Base-by-base conservation (phyloP, 2,797 vertebrate species). In the Coregonus sp. region DNA sequence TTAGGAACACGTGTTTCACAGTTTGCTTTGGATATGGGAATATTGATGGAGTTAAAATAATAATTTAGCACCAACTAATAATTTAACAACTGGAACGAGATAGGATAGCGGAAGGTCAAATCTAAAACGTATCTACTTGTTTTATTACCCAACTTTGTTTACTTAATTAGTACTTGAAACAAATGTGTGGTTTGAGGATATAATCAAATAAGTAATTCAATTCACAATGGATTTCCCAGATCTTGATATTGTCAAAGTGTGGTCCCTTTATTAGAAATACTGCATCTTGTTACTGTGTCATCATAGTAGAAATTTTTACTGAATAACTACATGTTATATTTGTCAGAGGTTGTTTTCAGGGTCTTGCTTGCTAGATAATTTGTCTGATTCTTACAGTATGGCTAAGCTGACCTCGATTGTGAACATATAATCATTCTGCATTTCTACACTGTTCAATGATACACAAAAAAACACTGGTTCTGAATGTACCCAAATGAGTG, bases 1-100 rank as follows among this genome's bases (percentile, higher is more conserved):
- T 35, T 72, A 67, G 35, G 50, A 70, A 40, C 16, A 69, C 15
- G 4, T 63, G 6, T 75, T 65, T 78, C 4, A 65, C 31, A 3
- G 51, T 76, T 83, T 79, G 66, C 2, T n/a, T 66, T 18, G 47
- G 1, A 65, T 35, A 31, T 70, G 70, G 72, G 40, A 82, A 79
- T 69, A 59, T 33, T 70, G 63, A 51, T 4, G 67, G 35, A 71
- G 16, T 78, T 79, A 78, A 78, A 77, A 81, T 75, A 63, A 4
- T 75, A 31, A 9, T 81, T 85, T 59, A 79, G 51, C 73, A 72
- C 70, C 77, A 73, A 70, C 71, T 31, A 75, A 78, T 47, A 59
- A 63, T 75, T 83, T 33, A 61, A 76, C n/a, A 40, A 6, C 70
- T 74, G 50, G 47, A 52, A 52, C 1, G 71, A 77, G 77, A 16